Evolutionary conservation across 2,113 vertebrate genomes (phyloP), one percentile per base, ranked within the genome.

Genomic region (Nerophis lumbriciformis): DNA sequence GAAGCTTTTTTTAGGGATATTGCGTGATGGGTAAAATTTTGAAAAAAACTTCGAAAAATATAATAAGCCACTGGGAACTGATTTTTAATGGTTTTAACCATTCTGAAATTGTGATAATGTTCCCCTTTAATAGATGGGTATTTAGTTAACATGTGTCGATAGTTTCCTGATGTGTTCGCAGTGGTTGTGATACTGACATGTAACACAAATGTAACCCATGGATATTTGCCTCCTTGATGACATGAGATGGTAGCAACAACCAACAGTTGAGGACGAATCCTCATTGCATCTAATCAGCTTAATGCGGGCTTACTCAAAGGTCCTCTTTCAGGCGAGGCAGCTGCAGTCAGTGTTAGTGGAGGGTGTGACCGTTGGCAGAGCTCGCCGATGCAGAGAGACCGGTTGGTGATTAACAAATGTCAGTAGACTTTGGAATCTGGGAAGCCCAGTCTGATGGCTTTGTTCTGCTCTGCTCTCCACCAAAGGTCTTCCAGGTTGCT

Each of bases 401-500:
- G 94, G 94, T 94, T 95, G 94, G 94, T 94, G 93, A 95, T 97
- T 95, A 98, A 96, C 94, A 95, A 95, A 94, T 90, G 92, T 94
- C 92, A 92, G 93, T 95, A 95, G 95, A 97, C 96, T 96, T 97
- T 97, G 94, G 94, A 97, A 95, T 96, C 93, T 93, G 90, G 90
- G 91, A 90, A 91, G 89, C 90, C 87, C 85, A 90, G 87, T 92
- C 88, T 75, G 92, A 91, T 92, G 92, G 91, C 88, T 91, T 92
- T 93, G 91, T 95, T 92, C 91, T 93, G 86, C 90, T 81, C 81
- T 65, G 82, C 81, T 78, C 75, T 47, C 77, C 79, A 87, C 83
- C 80, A 86, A 90, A 93, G 82, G 85, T 90, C 86, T 93, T 90
- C 85, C 87, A 90, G 88, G 91, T 91, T 90, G 88, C 85, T 81